Evolutionary conservation across 2,797 vertebrate species (phyloP).

Genomic region (Steatocranus sp.): DNA sequence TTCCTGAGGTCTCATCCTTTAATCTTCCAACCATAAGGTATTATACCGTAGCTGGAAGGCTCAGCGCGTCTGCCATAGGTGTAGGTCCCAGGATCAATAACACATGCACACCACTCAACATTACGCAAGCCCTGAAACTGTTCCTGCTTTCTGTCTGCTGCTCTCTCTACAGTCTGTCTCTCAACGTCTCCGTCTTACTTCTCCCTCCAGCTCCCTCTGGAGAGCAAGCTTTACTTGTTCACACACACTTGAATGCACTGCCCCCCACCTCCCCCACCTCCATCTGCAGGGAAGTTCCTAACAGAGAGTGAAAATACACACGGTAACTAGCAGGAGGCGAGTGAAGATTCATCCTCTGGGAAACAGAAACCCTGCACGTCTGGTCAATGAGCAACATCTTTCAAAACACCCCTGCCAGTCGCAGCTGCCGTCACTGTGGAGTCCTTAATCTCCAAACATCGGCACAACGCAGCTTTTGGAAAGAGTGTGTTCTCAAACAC

Average conservation of each 20-base stretch:
- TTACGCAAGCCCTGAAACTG: slow-evolving; percentile 33
- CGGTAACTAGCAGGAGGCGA: slow-evolving; percentile 23
- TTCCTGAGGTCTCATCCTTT: slow-evolving; percentile 69
- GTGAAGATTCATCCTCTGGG: slow-evolving; percentile 23
- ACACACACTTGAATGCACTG: slow-evolving; percentile 10
- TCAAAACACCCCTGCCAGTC: slow-evolving; percentile 21
- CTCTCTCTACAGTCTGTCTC: not conserved
- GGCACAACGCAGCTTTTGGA: slow-evolving; percentile 4
- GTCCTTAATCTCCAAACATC: not conserved
- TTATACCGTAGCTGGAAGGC: slow-evolving; percentile 49
- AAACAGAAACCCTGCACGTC: not conserved
- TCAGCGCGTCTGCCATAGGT: slow-evolving; percentile 59
- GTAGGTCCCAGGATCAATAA: slow-evolving; percentile 58
- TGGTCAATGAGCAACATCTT: slow-evolving; percentile 19
- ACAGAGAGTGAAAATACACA: slow-evolving; percentile 14
- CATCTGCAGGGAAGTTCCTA: slow-evolving; percentile 32
- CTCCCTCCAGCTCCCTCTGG: slow-evolving; percentile 35
- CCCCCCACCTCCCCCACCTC: slow-evolving; percentile 1
- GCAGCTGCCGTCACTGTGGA: slow-evolving; percentile 29
- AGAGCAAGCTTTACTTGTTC: slow-evolving; percentile 38
- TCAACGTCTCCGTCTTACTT: slow-evolving; percentile 13
- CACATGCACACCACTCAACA: slow-evolving; percentile 36
- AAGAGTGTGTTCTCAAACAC: not conserved
- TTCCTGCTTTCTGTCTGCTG: not conserved
- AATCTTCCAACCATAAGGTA: slow-evolving; percentile 66